phyloP scores from a whole-genome alignment of 2,888 invertebrate species.

The Diarsia brunnea region DNA sequence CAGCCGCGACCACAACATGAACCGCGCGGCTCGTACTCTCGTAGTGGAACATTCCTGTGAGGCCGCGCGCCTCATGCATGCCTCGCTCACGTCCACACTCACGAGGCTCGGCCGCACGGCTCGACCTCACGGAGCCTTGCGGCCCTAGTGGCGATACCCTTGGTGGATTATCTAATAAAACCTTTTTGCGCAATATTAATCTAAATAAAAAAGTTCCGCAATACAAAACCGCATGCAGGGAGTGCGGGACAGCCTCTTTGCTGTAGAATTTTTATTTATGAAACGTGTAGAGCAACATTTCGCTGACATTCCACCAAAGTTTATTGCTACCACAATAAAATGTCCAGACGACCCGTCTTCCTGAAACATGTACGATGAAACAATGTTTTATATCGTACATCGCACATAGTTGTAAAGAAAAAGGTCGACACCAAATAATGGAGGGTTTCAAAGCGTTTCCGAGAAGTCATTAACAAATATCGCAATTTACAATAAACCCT shows the following conservation, averaged over 20 bases:
- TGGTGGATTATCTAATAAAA: background rate
- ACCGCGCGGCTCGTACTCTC: no score
- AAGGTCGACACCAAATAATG: conserved; percentile 31
- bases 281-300: conserved; percentile 21
- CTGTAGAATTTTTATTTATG: conserved; percentile 13
- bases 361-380: conserved; percentile 21
- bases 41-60: no score
- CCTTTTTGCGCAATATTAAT: background rate
- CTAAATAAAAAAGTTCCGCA: conserved; percentile 1
- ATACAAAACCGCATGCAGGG: conserved; percentile 10
- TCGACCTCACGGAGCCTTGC: no score
- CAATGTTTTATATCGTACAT: conserved; percentile 29
- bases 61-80: no score
- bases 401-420: conserved; percentile 22
- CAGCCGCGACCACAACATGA: no score
- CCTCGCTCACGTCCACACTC: no score
- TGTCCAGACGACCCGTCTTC: conserved; percentile 6
- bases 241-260: background rate
- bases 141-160: no score
- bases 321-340: conserved; percentile 22
- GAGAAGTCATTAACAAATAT: conserved; percentile 38
- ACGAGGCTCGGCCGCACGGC: no score
- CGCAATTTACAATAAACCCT: conserved; percentile 31
- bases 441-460: conserved; percentile 29
- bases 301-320: conserved; percentile 18